Evolutionary conservation across 2,797 vertebrate genomes (phyloP), one percentile per base, ranked within the genome.

Genomic region (Bradypodion pumilum): DNA sequence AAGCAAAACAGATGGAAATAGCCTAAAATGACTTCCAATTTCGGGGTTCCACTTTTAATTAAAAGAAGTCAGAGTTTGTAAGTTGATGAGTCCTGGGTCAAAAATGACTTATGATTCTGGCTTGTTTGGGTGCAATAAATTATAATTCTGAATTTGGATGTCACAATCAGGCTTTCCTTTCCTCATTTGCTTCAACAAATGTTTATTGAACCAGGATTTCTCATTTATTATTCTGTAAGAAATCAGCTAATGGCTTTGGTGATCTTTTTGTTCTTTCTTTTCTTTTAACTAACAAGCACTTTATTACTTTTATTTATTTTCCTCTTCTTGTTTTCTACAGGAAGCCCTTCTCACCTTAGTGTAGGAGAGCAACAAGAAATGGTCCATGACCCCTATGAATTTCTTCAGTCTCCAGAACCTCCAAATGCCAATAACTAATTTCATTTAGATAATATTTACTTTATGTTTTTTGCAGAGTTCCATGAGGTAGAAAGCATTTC

Each of bases 341-440:
- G 98, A 91, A 99, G 98, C 78, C 98, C 99, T 2, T 96, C 98
- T 90, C 98, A 97, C 90, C 94, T 99, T 82, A 98, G 97, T 70
- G 97, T 97, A 8, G 97, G 97, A 79, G 98, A 99, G 90, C 98
- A 98, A 91, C 95, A 97, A 19, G 98, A 99, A 85, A 97, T 98
- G 95, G 96, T 97, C 89, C 98, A 98, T 0, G 98, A 99, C 93
- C 98, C 98, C 0, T 99, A 99, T 10, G 99, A 99, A 93, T 99
- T 99, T 90, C 97, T 99, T 85, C 98, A 99, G 85, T 99, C 98
- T 92, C 98, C 98, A 7, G 98, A 99, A 84, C 94, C 95, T 4
- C 89, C 92, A 19, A 92, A 87, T 88, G 80, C 94, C 44, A 83
- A 90, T 16, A 94, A 91, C 91, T 95, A 91, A 90, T 75, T 40